Conservation (phyloP, 1,140 invertebrate genomes). For the Trinorchestia longiramus region DNA sequence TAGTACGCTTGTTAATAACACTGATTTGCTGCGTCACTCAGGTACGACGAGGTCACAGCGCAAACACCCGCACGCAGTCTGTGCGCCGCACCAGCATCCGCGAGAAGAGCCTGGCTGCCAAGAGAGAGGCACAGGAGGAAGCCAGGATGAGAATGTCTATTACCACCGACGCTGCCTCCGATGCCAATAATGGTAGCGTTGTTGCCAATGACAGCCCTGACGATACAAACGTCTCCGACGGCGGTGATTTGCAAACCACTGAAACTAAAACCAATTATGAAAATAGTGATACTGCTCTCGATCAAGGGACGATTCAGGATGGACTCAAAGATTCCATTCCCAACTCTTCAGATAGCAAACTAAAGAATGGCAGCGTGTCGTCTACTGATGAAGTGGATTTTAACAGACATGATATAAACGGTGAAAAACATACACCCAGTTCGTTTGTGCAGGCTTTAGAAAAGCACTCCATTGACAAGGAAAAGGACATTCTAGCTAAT, state of each 20-base stretch:
- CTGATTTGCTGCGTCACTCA: not conserved
- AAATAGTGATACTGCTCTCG: not conserved
- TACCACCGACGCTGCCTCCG: not conserved
- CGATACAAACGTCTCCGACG: not conserved
- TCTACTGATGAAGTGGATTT: not conserved
- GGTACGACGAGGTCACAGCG: slow-evolving; percentile 9
- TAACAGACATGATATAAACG: not conserved
- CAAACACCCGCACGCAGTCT: slow-evolving; percentile 46
- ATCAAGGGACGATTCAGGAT: not conserved
- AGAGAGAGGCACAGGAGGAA: slow-evolving; percentile 55
- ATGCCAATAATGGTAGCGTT: not conserved
- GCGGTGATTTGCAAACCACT: not conserved
- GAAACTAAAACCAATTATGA: not conserved
- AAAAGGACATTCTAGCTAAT: not conserved
- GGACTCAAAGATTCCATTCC: not conserved
- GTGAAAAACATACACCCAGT: not conserved
- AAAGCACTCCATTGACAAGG: not conserved
- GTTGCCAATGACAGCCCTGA: not conserved
- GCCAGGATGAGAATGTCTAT: slow-evolving; percentile 28
- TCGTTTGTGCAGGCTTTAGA: not conserved
- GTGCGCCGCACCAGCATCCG: slow-evolving; percentile 9
- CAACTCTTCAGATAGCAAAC: not conserved
- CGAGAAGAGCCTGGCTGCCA: slow-evolving; percentile 45
- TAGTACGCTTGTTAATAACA: too few species aligned
- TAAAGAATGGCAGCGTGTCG: not conserved